Evolutionary conservation across 1,140 invertebrate species (phyloP).

Genomic region (Hirudo medicinalis): DNA sequence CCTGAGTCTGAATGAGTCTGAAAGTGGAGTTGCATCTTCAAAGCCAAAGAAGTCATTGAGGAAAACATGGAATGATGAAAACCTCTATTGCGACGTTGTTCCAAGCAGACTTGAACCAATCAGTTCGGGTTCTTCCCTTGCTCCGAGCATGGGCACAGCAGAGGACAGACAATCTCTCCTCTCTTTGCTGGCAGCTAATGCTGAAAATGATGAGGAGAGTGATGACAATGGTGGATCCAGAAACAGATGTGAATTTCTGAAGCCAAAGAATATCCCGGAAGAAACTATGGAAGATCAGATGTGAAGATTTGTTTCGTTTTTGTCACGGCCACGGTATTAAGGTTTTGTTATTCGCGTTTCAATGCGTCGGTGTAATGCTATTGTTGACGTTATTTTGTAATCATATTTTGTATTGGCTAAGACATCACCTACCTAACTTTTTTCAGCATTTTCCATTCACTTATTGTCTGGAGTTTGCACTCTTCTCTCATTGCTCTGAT

Average conservation of each 20-base stretch:
- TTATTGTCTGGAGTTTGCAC: no score
- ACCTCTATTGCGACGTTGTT: neutral
- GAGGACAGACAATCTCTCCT: slow-evolving; percentile 2
- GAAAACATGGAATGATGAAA: neutral
- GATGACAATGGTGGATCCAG: neutral
- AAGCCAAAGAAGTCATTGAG: neutral
- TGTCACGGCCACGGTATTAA: no score
- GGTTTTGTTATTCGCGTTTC: no score
- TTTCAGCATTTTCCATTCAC: no score
- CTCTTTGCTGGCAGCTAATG: slow-evolving; percentile 4
- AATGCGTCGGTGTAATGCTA: no score
- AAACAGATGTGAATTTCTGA: neutral
- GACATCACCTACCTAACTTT: no score
- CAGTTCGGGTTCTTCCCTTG: slow-evolving; percentile 7
- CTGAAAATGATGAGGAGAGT: neutral
- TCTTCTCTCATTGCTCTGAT: no score
- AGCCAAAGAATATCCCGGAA: neutral
- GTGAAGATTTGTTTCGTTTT: no score
- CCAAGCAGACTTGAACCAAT: neutral
- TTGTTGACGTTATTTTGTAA: no score
- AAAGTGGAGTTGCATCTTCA: neutral
- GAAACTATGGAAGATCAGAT: slow-evolving; percentile 4
- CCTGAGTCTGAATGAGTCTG: neutral
- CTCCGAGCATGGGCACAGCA: neutral
- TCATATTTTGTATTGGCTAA: no score